Evolutionary conservation across 2,113 vertebrate genomes (phyloP), one percentile per base, ranked within the genome.

Genomic region (Rafetus swinhoei): DNA sequence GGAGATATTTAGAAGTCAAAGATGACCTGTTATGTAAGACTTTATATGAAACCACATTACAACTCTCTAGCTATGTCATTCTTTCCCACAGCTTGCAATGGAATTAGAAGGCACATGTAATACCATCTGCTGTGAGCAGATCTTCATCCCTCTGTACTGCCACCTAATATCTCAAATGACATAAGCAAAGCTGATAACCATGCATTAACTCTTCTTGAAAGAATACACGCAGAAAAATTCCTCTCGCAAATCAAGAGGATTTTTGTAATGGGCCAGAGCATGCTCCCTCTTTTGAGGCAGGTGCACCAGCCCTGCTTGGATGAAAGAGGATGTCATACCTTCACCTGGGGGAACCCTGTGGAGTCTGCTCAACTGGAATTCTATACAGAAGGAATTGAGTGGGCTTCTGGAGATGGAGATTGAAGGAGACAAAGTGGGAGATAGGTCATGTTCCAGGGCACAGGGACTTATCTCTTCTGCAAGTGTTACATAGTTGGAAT

Each of bases 181-280:
- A 7, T 87, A 52, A 84, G 62, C 4, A 86, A 95, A 95, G 82
- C 60, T 53, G 59, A 13, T 79, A 88, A 82, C 29, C 18, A 74
- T 1, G 13, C 55, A 84, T 22, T 80, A 90, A 62, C 7, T 0
- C 80, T 91, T 77, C 11, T 88, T 35, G 39, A 84, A 22, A 87
- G 59, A 93, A 82, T 39, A 89, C 88, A 69, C 25, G 45, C 6
- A 27, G 21, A 85, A 7, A 50, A 89, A 87, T 77, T 86, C 4
- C 39, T 79, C 59, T 81, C 76, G 54, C 83, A 94, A 90, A 76
- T 83, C 3, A 8, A 4, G n/a, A 13, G 82, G 39, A 84, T 62
- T 2, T 82, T 91, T 45, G 87, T 15, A 2, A 79, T 5, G 12
- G 79, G 9, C 2, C 2, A 22, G 5, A 35, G 5, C 39, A 29